Evolutionary conservation across 2,888 invertebrate species (phyloP), one percentile per base, ranked within the genome.

Genomic region (Apamea epomidion): DNA sequence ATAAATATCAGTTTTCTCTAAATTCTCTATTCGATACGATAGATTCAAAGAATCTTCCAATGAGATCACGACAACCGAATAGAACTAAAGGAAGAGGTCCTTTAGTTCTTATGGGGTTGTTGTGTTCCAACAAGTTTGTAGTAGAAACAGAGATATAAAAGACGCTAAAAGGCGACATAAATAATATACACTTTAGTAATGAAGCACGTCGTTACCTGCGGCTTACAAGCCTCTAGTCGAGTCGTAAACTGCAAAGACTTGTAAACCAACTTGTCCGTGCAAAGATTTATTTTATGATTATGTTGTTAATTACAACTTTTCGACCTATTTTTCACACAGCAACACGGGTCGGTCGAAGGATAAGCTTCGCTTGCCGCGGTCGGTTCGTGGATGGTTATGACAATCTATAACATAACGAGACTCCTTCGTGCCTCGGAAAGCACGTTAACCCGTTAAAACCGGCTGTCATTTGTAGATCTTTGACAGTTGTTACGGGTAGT

Each of bases 101-200:
- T 73, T 79, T 42, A 78, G 16, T 71, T 71, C 89, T 89, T 91
- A 88, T 90, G 91, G 80, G 84, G 84, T 88, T 77, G 80, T 91
- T 81, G 87, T 89, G 90, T 91, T 85, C 81, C 76, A 81, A 81
- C 78, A 87, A 84, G 88, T 92, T 93, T 93, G 93, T 91, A 84
- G 91, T 90, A 77, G 79, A 80, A 92, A 92, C 90, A 86, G 32
- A 89, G 86, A 87, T 91, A 92, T 92, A 92, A 93, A 93, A 86
- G 88, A 86, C 87, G 86, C 87, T 91, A 91, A 92, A 90, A 90
- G 90, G 87, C 82, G 87, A 89, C 91, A 91, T 94, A 94, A 95
- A 94, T 95, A 93, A 93, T 92, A 93, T 84, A 93, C 91, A 94
- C 93, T 94, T 48, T 91, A 93, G 94, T 94, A 93, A 94, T 93